Conservation (phyloP, 2,797 vertebrate species). For the Sardinella longiceps region DNA sequence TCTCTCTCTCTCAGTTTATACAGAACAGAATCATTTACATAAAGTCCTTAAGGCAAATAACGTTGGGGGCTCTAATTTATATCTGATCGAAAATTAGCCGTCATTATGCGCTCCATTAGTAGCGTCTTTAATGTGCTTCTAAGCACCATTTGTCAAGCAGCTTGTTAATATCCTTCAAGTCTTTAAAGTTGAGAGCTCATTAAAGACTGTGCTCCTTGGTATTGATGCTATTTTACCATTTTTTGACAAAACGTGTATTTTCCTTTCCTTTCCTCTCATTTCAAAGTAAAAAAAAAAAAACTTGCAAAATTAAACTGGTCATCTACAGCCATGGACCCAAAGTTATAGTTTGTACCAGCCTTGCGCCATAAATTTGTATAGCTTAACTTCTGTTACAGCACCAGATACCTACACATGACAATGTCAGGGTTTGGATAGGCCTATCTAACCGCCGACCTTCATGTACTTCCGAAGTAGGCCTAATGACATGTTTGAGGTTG, state of each 20-base stretch:
- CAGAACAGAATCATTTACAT: constrained; percentile 99
- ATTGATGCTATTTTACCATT: constrained; percentile 94
- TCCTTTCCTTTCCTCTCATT: constrained; percentile 27
- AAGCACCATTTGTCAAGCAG: constrained; percentile 99
- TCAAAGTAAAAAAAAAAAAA: constrained; percentile 13
- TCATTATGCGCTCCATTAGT: constrained; percentile 99
- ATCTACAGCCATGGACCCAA: background rate
- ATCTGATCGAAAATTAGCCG: constrained; percentile 99
- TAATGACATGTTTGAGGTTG: too few species aligned
- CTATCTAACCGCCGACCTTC: background rate
- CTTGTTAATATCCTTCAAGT: constrained; percentile 99
- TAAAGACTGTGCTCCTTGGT: constrained; percentile 93
- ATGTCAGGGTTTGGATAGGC: too few species aligned
- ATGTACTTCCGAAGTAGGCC: background rate
- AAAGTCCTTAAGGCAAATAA: constrained; percentile 99
- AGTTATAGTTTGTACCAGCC: too few species aligned
- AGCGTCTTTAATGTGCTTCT: constrained; percentile 99
- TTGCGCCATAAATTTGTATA: background rate
- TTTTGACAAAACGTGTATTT: constrained; percentile 78
- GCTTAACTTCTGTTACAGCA: background rate
- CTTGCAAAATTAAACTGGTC: background rate
- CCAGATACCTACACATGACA: background rate
- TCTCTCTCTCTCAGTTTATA: constrained; percentile 84
- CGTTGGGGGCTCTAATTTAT: constrained; percentile 99
- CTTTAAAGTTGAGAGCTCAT: constrained; percentile 99